phyloP scores from a whole-genome alignment of 2,113 vertebrate species.

The Agelaius tricolor region DNA sequence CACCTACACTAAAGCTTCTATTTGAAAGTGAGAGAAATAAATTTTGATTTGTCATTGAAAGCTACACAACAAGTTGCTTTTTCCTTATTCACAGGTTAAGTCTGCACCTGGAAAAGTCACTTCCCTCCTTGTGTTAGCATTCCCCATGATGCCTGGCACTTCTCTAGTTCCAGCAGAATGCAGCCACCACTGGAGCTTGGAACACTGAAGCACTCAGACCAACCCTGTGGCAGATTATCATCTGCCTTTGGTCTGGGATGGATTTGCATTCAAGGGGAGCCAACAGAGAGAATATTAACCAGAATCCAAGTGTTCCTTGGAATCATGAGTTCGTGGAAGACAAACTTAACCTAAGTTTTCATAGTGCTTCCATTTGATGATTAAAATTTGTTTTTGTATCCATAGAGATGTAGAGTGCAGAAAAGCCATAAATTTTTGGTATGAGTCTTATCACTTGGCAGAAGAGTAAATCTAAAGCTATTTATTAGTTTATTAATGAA shows the following conservation, averaged over 20 bases:
- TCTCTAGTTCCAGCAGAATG: neutral
- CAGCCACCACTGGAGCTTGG: neutral
- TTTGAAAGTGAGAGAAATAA: neutral
- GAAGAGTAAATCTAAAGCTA: neutral
- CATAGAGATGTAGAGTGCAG: neutral
- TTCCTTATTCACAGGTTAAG: neutral
- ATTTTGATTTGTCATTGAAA: neutral
- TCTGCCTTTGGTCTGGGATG: neutral
- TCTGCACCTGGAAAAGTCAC: neutral
- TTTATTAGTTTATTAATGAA: neutral
- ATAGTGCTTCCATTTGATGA: neutral
- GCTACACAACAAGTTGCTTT: neutral
- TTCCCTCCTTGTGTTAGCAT: neutral
- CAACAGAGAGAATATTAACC: neutral
- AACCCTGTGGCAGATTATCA: neutral
- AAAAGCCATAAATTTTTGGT: neutral
- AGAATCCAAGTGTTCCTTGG: neutral
- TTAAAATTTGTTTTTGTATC: neutral
- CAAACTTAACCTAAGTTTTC: neutral
- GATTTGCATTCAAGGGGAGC: neutral
- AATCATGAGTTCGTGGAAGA: neutral
- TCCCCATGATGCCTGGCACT: rapidly evolving
- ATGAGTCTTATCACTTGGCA: neutral
- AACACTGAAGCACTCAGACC: neutral
- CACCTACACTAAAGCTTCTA: neutral